Percentiles rank a stretch among this genome's conserved stretches.
Conservation (phyloP, 2,888 invertebrate genomes). For the Epistrophella euchroma region DNA sequence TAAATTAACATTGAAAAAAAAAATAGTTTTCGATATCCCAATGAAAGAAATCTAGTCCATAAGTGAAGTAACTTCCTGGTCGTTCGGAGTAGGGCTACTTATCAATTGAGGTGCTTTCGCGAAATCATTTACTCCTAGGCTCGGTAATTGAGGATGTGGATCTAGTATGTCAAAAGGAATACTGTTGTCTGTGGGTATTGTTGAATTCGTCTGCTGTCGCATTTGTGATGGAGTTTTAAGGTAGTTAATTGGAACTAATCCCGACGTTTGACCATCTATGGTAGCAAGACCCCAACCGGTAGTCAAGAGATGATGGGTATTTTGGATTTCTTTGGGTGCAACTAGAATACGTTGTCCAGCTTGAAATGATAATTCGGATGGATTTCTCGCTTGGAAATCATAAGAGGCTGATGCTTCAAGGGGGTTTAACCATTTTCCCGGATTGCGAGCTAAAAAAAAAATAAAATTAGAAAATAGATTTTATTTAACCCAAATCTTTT, state of each 20-base stretch:
- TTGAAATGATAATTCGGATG: constrained; percentile 91
- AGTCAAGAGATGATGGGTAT: constrained; percentile 86
- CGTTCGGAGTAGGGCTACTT: not conserved
- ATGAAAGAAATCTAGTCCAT: not conserved
- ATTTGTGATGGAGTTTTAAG: constrained; percentile 81
- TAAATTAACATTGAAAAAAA: constrained; percentile 3
- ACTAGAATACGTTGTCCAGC: constrained; percentile 91
- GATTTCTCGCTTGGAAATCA: constrained; percentile 89
- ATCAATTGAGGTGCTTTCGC: constrained; percentile 40
- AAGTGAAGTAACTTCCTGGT: not conserved
- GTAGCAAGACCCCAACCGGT: constrained; percentile 89
- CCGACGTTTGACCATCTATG: constrained; percentile 86
- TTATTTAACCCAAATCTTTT: no score
- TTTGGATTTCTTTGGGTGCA: constrained; percentile 93
- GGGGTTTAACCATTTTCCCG: constrained; percentile 88
- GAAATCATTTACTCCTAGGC: constrained; percentile 50
- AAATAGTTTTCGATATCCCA: not conserved
- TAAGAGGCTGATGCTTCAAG: constrained; percentile 89
- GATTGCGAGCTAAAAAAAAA: constrained; percentile 86
- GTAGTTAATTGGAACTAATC: constrained; percentile 88
- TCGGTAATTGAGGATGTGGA: constrained; percentile 44
- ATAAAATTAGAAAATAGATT: no score
- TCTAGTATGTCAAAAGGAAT: constrained; percentile 26
- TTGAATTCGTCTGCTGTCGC: constrained; percentile 70
- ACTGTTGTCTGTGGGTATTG: constrained; percentile 46